Evolutionary conservation across 2,797 vertebrate species (phyloP), one percentile per base, ranked within the genome.

Genomic region (Phylloscopus collybita): DNA sequence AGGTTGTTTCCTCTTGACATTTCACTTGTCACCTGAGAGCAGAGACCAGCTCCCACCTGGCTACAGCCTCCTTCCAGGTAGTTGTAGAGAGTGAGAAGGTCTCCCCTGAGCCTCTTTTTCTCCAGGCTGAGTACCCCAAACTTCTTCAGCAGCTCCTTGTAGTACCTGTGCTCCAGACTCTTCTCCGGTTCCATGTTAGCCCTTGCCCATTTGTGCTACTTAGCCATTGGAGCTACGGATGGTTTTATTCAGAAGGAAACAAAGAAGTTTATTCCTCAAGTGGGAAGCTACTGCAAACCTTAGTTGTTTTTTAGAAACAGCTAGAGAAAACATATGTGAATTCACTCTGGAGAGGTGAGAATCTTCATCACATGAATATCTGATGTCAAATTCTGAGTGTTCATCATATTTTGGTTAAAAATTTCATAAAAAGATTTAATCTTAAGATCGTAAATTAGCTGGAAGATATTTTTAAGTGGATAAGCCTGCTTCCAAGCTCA

Each of bases 41-140:
- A 50, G 47, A 62, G 16, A 38, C 11, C 10, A 13, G 4, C 14
- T 26, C 11, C 19, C 11, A 50, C 10, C 1, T 2, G 13, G 23
- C 5, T 64, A 25, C 14, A 56, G 4, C 23, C 10, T 45, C 11
- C 27, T 50, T 38, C 49, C 18, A 44, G 26, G 18, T 1, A 36
- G 13, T 1, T 82, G n/a, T 22, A 60, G 13, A 73, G 13, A 67
- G 45, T 9, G 11, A 13, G 14, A 47, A 47, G 4, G 10, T 30
- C n/a, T 17, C 17, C 15, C 27, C 12, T 4, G 5, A 76, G 13
- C 4, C 27, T 45, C 10, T 40, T 56, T 5, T 50, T 20, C 23
- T 75, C 19, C 6, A 27, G 19, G 9, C 11, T 29, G 17, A 44
- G 1, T 5, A 14, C 3, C 1, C 5, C 3, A 9, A 64, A 9